Evolutionary conservation across 1,140 invertebrate genomes (phyloP), one percentile per base, ranked within the genome.

Genomic region (Cecropterus lyciades): DNA sequence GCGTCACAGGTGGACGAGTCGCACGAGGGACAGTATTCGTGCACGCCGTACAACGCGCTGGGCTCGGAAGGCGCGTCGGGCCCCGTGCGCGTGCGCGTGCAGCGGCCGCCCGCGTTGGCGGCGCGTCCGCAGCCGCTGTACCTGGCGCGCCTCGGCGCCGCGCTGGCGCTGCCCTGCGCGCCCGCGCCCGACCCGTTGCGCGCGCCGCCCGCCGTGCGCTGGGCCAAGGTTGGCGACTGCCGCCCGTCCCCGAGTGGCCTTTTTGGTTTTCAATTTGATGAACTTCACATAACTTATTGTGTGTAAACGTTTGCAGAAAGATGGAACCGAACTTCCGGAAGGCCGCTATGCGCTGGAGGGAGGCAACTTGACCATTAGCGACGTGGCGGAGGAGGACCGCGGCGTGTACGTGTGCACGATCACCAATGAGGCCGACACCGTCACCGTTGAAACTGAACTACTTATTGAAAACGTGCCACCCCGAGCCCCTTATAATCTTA

Each of bases 351-450:
- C 93, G 24, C 88, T 97, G 24, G 94, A 94, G 60, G 96, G 95
- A 51, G 98, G 98, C 49, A 98, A 98, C 93, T 92, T 99, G 67
- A 98, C 97, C 15, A 96, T 99, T 48, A 94, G 94, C 63, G 94
- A 95, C 64, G 94, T 99, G 15, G 93, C 95, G 65, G 97, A 98
- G 89, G 94, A 95, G 64, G 98, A 99, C 92, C 95, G 98, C 78
- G 98, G 98, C 4, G 92, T 96, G 65, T 99, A 99, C 91, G 96
- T 98, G 85, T 99, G 98, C 89, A 95, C 97, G 30, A 96, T 97
- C 1, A 96, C 95, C 68, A 99, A 99, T 91, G 97, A 98, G 81
- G 97, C 98, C 7, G 97, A 97, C n/a, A 97, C 96, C 8, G 95
- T 99, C 24, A 95, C 96, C 1, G 95, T 95, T 0, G 96, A 97